Evolutionary conservation across 2,113 vertebrate genomes (phyloP), one percentile per base, ranked within the genome.

Genomic region (Pterocles orientalis): DNA sequence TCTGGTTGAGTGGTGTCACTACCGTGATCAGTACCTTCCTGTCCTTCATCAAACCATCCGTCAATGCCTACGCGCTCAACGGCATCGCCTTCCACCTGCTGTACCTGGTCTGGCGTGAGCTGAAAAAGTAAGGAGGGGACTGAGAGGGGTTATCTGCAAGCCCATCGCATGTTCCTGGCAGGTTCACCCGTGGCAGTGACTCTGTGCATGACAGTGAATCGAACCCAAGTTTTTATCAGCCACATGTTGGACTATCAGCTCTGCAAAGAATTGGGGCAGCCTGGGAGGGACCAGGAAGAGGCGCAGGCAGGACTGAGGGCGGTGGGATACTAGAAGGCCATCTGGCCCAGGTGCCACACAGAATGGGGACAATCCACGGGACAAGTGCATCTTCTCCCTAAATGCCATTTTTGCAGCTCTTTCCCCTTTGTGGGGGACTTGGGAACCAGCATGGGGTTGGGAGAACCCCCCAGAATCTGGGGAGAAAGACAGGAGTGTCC

Each of bases 21-120:
- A 98, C 99, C 0, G 19, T 98, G 29, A 7, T 98, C 91, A 98
- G 97, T 50, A 98, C 99, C 11, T 13, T 98, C 75, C 97, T 98
- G 73, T 99, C 99, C 2, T 99, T 99, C 18, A 47, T 99, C 96
- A 99, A 98, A 92, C 99, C 99, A 0, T 98, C 97, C 1, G 71
- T 98, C 91, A 99, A 99, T 0, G 99, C 99, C 31, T 99, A 99
- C 1, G 98, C 47, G 0, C 98, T 99, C 75, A 99, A 99, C 98
- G 97, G 97, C 96, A 98, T 99, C 1, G 98, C 98, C 39, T 64
- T 99, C 43, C 99, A 99, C 84, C 86, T 99, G 89, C 81, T 99
- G 7, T 99, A 99, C 97, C 71, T 98, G 7, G 93, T 98, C 25
- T 10, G 76, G n/a, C 0, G 68, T 4, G 98, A 99, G 94, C 98